Percentiles rank a stretch among this genome's conserved stretches.
These are phyloP conservation scores for Drosophila neutralis DNA, from an alignment of 2,888 invertebrate genomes.

Conservation along the genomic window DNA sequence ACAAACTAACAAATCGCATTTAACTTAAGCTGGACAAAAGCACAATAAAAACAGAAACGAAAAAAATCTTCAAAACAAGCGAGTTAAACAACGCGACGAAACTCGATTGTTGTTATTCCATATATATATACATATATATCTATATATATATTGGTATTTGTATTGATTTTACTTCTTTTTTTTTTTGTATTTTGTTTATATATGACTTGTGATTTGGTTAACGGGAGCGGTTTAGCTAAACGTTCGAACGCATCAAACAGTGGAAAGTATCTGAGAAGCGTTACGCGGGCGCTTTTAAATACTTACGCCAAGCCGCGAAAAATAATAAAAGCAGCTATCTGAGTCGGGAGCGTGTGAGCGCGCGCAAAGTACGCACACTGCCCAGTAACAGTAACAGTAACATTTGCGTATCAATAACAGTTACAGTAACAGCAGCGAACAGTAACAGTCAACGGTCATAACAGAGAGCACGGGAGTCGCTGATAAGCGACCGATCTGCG, in stretches of 20 bases:
- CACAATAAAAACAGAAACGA: slow-evolving; percentile 9
- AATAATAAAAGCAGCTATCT: slow-evolving; percentile 29
- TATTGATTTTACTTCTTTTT: slow-evolving; percentile 3
- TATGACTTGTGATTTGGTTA: slow-evolving; percentile 22
- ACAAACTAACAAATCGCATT: slow-evolving; percentile 36
- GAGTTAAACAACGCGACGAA: not conserved
- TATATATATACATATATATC: slow-evolving; percentile 1
- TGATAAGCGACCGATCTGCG: slow-evolving; percentile 39
- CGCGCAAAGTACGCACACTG: slow-evolving; percentile 31
- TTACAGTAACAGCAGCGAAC: slow-evolving; percentile 6
- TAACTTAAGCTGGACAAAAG: slow-evolving; percentile 5
- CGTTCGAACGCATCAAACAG: slow-evolving; percentile 76
- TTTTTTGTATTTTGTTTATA: slow-evolving; percentile 1
- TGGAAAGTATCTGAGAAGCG: slow-evolving; percentile 77
- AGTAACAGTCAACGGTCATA: not conserved
- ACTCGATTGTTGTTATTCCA: slow-evolving; percentile 4
- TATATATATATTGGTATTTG: not conserved
- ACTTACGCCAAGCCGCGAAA: slow-evolving; percentile 43
- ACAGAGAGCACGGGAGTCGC: slow-evolving; percentile 1
- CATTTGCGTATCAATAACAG: not conserved
- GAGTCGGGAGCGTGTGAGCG: slow-evolving; percentile 33
- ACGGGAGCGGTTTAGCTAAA: slow-evolving; percentile 50
- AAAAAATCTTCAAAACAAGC: slow-evolving; percentile 8
- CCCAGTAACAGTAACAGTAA: slow-evolving; percentile 9
- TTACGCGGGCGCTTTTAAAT: slow-evolving; percentile 74